These are phyloP conservation scores for Ephialtes manifestator DNA, from an alignment of 2,888 invertebrate genomes.

Conservation along the genomic window DNA sequence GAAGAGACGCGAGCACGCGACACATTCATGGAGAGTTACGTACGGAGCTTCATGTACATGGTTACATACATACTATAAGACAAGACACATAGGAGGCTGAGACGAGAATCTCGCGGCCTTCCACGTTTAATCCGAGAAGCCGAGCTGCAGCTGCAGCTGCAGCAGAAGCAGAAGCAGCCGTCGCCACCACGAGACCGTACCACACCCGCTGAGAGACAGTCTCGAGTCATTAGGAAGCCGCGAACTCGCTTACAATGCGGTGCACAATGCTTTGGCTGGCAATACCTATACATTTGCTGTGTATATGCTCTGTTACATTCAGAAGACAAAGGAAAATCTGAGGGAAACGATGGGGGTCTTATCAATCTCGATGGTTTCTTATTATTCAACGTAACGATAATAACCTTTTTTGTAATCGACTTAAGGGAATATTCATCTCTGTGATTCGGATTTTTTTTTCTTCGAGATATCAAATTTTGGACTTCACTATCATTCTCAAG, in stretches of 20 bases:
- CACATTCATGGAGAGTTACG: constrained; percentile 37
- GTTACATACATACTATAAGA: constrained; percentile 29
- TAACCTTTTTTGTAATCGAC: background rate
- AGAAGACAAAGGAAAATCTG: constrained; percentile 8
- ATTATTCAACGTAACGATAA: background rate
- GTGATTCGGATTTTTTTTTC: no score
- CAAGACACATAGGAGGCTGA: constrained; percentile 34
- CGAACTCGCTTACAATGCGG: constrained; percentile 74
- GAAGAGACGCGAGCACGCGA: constrained; percentile 51
- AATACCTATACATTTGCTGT: constrained; percentile 51
- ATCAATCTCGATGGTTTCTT: background rate
- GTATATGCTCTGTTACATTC: background rate
- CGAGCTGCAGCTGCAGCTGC: constrained; percentile 62
- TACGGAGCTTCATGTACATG: constrained; percentile 30
- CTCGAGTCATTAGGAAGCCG: constrained; percentile 77
- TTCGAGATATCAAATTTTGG: no score
- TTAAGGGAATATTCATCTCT: no score
- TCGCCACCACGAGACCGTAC: constrained; percentile 55
- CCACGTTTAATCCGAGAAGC: constrained; percentile 64
- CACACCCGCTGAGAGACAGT: constrained; percentile 71
- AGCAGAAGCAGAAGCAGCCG: constrained; percentile 55
- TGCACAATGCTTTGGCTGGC: constrained; percentile 61
- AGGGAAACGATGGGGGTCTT: background rate
- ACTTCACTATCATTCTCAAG: no score
- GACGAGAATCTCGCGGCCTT: constrained; percentile 60